phyloP scores from a whole-genome alignment of 2,888 invertebrate species.

The Griposia aprilina region DNA sequence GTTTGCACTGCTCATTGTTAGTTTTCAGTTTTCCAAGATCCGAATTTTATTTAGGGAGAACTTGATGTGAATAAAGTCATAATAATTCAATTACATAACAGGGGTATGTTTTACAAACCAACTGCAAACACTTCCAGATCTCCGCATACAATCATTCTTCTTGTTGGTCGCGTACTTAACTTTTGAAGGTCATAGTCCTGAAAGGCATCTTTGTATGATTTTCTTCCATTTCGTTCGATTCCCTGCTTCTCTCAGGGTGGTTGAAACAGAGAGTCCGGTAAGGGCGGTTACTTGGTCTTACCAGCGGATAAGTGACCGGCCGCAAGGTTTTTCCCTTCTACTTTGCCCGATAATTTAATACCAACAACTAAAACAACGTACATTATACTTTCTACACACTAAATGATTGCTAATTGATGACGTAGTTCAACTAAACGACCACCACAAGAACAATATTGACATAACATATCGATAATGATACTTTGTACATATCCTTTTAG shows the following conservation, averaged over 20 bases:
- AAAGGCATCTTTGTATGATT: too few relatives aligned
- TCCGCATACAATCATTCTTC: not conserved
- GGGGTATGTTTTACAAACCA: not conserved
- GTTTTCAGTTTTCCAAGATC: not conserved
- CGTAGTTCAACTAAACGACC: conserved; percentile 48
- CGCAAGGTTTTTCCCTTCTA: too few relatives aligned
- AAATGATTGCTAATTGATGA: conserved; percentile 61
- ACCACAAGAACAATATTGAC: conserved; percentile 60
- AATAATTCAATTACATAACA: not conserved
- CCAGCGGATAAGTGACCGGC: too few relatives aligned
- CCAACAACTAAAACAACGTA: not conserved
- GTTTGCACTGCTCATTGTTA: not conserved
- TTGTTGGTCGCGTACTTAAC: too few relatives aligned
- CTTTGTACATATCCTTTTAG: conserved; percentile 51
- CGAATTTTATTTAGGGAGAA: not conserved
- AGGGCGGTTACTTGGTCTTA: too few relatives aligned
- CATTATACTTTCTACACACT: conserved; percentile 46
- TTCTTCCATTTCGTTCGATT: too few relatives aligned
- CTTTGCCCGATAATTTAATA: not conserved
- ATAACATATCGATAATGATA: conserved; percentile 61
- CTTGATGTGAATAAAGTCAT: not conserved
- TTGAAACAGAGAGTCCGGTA: too few relatives aligned
- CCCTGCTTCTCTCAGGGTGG: too few relatives aligned
- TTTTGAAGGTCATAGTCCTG: too few relatives aligned
- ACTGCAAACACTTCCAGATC: not conserved